Conservation (phyloP, 2,113 vertebrate species). For the Erythrocercus mccallii region DNA sequence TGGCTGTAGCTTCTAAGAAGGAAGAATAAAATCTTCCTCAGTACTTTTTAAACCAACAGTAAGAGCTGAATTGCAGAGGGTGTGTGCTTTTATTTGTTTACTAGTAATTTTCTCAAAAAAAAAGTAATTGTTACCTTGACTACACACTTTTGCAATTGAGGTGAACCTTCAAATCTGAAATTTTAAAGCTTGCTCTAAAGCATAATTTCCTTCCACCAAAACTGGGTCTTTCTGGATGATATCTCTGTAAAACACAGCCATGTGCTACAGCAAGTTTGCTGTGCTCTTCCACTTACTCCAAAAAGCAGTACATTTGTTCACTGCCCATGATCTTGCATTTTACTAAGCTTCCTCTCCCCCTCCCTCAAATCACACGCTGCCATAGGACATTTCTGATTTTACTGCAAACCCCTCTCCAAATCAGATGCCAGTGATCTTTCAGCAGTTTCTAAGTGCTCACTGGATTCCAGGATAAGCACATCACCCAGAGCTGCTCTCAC, state of each 20-base stretch:
- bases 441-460: neutral
- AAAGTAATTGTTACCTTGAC: neutral
- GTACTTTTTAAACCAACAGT: neutral
- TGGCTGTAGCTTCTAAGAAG: neutral
- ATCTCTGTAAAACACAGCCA: neutral
- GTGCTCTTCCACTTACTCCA: neutral
- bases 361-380: neutral
- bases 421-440: neutral
- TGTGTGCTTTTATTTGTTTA: neutral
- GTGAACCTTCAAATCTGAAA: neutral
- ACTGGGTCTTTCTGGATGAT: neutral
- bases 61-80: neutral
- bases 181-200: neutral
- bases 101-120: neutral
- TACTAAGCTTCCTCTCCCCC: neutral
- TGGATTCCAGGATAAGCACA: neutral
- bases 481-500: neutral
- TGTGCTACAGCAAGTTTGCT: neutral
- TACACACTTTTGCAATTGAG: neutral
- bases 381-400: accelerated
- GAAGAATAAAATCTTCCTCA: neutral
- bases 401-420: neutral
- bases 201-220: neutral
- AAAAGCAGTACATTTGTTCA: neutral
- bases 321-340: neutral